These are phyloP conservation scores for Heterotilapia buettikoferi DNA, from an alignment of 2,113 vertebrate genomes.

Conservation along the genomic window DNA sequence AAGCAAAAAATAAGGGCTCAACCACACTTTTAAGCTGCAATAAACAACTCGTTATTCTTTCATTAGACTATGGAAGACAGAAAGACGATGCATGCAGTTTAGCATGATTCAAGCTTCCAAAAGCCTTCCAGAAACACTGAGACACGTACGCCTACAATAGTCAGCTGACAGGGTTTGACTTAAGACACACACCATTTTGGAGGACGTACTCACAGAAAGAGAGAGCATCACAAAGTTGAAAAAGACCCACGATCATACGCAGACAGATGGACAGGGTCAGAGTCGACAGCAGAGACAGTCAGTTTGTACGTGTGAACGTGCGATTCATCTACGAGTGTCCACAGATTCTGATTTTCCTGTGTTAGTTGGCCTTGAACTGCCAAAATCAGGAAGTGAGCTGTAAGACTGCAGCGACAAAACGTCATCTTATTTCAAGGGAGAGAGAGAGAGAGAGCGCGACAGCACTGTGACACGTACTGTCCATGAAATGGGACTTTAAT, in stretches of 20 bases:
- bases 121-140: background rate
- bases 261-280: constrained; percentile 69
- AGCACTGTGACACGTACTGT: background rate
- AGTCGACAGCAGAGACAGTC: constrained; percentile 50
- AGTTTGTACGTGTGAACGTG: constrained; percentile 7
- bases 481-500: background rate
- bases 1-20: background rate
- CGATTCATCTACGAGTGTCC: background rate
- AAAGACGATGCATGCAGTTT: constrained; percentile 28
- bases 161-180: constrained; percentile 11
- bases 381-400: background rate
- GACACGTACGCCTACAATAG: background rate
- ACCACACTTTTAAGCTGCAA: background rate
- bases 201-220: constrained; percentile 69
- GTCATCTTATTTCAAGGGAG: background rate
- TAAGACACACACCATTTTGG: background rate
- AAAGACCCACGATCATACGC: constrained; percentile 62
- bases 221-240: constrained; percentile 60
- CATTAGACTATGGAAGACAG: constrained; percentile 13
- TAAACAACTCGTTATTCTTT: constrained; percentile 17
- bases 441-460: background rate
- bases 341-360: background rate
- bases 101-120: background rate
- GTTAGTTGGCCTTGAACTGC: background rate
- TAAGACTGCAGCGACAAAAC: background rate